Evolutionary conservation across 2,113 vertebrate species (phyloP).

Genomic region (Notechis scutatus): DNA sequence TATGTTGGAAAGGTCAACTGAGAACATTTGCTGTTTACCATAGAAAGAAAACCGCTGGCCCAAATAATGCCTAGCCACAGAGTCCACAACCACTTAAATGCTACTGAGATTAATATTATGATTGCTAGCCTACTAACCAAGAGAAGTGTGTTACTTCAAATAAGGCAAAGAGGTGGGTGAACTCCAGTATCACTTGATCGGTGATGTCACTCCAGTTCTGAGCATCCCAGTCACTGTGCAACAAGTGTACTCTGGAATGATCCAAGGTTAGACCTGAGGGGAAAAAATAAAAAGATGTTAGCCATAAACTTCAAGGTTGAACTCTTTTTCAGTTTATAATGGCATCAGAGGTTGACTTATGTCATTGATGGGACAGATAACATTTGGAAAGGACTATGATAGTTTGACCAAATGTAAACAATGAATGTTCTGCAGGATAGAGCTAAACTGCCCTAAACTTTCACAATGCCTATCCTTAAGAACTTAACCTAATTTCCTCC

Average conservation of each 20-base stretch:
- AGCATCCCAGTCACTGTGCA: conserved; percentile 78
- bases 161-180: conserved; percentile 86
- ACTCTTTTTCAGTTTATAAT: background rate
- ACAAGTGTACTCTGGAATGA: conserved; percentile 76
- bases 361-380: conserved; percentile 2
- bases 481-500: background rate
- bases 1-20: background rate
- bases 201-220: conserved; percentile 92
- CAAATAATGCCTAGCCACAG: background rate
- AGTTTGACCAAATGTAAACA: conserved; percentile 9
- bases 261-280: conserved; percentile 81
- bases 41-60: background rate
- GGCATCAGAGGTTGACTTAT: background rate
- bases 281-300: background rate
- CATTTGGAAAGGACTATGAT: background rate
- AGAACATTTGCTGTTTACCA: background rate
- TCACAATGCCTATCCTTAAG: conserved; percentile 9
- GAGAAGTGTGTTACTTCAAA: conserved; percentile 94
- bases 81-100: background rate
- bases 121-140: conserved; percentile 75
- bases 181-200: conserved; percentile 77
- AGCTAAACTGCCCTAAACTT: conserved; percentile 1
- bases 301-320: background rate
- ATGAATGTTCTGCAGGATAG: background rate
- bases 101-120: background rate